A percentile compares a stretch with the other conserved stretches of the same genome.
These are phyloP conservation scores for Luscinia megarhynchos DNA, from an alignment of 2,797 vertebrate species.

Conservation along the genomic window DNA sequence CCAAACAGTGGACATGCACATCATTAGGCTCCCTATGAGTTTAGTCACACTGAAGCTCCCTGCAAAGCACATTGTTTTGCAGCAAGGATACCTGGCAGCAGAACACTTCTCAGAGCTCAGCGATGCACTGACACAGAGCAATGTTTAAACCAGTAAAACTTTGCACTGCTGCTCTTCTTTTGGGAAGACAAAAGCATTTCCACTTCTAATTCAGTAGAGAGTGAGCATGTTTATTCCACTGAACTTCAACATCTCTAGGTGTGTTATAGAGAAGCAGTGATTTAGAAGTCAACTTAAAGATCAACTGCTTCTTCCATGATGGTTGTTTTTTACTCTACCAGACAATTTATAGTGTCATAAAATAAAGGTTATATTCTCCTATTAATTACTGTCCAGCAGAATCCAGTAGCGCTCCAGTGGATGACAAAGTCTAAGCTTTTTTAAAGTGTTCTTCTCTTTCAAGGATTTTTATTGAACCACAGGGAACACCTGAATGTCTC, in stretches of 20 bases:
- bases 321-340: background rate
- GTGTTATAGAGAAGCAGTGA: background rate
- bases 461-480: background rate
- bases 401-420: background rate
- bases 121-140: background rate
- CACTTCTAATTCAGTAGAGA: background rate
- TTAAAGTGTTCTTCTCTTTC: background rate
- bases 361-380: background rate
- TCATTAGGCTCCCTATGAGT: background rate
- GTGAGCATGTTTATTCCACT: background rate
- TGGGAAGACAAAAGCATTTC: background rate
- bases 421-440: background rate
- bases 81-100: background rate
- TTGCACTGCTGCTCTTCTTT: background rate
- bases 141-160: background rate
- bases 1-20: background rate
- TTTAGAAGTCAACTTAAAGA: background rate
- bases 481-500: background rate
- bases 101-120: background rate
- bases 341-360: background rate
- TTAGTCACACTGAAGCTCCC: background rate
- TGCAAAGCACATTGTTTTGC: background rate
- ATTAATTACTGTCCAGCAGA: background rate
- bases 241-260: background rate
- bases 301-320: background rate